A percentile compares a stretch with the other conserved stretches of the same genome.
Conservation (phyloP, 1,140 invertebrate genomes). For the Trichomalopsis sarcophagae region DNA sequence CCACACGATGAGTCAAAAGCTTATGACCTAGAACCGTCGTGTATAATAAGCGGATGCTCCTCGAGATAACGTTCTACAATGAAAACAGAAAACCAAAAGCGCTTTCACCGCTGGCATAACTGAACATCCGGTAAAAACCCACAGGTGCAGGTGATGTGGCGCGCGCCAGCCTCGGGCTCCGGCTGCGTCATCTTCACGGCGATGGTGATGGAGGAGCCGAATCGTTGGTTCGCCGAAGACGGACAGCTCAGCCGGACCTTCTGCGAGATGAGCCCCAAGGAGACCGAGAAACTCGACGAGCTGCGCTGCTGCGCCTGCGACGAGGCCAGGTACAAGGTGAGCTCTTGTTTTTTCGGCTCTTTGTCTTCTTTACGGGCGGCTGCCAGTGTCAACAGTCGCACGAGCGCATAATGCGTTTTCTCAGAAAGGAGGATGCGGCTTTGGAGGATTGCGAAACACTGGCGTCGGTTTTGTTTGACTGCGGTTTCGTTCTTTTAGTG, state of each 20-base stretch:
- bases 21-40: no score
- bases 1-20: not conserved
- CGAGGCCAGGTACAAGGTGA: conserved; percentile 89
- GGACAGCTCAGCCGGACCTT: conserved; percentile 87
- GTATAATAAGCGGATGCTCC: no score
- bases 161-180: conserved; percentile 86
- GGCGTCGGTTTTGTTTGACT: no score
- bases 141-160: conserved; percentile 90
- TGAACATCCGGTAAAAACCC: no score
- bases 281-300: conserved; percentile 74
- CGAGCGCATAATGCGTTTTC: not conserved
- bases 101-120: no score
- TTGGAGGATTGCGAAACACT: no score
- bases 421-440: not conserved
- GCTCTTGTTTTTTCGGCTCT: not conserved
- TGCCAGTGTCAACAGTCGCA: not conserved
- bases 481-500: no score
- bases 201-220: conserved; percentile 89
- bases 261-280: conserved; percentile 83
- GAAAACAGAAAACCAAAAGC: not conserved
- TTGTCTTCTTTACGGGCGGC: conserved; percentile 10
- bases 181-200: conserved; percentile 90
- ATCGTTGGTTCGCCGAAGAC: conserved; percentile 93
- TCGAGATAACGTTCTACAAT: no score
- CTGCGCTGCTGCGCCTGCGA: conserved; percentile 90